A percentile compares a stretch with the other conserved stretches of the same genome.
These are phyloP conservation scores for Todus mexicanus DNA, from an alignment of 2,797 vertebrate genomes.

Conservation along the genomic window DNA sequence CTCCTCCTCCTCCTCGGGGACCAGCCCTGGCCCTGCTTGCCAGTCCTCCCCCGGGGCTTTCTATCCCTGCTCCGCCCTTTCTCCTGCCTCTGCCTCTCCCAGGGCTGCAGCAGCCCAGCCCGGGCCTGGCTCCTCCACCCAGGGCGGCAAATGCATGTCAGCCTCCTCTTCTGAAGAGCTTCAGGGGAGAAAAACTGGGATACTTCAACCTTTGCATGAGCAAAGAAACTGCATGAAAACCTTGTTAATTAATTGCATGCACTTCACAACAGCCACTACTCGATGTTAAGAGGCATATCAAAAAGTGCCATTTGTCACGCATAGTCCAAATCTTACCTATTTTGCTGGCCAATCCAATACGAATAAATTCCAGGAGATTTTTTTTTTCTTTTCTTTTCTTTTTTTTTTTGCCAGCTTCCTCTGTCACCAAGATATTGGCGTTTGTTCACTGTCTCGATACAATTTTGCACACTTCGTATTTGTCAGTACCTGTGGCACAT, in stretches of 20 bases:
- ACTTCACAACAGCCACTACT: not conserved
- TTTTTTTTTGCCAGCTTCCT: not conserved
- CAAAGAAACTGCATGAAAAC: too few relatives aligned
- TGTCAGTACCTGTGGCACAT: not conserved
- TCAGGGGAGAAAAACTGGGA: fast-evolving
- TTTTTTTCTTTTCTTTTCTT: not conserved
- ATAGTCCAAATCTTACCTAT: not conserved
- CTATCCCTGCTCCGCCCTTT: not conserved
- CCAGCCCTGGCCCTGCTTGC: not conserved
- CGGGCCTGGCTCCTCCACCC: not conserved
- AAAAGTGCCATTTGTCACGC: not conserved
- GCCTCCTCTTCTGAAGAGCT: not conserved
- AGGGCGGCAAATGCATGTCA: fast-evolving
- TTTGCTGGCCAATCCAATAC: not conserved
- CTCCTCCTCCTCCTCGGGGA: not conserved
- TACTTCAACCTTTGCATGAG: too few relatives aligned
- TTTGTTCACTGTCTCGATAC: not conserved
- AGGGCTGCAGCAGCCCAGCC: not conserved
- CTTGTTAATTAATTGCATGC: not conserved
- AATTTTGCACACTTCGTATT: not conserved
- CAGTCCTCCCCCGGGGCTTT: not conserved
- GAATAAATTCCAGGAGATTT: not conserved
- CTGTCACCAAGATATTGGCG: not conserved
- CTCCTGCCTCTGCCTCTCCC: not conserved
- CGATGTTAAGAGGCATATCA: not conserved